These are phyloP conservation scores for Mylabris phalerata DNA, from an alignment of 1,140 invertebrate genomes.

Conservation along the genomic window DNA sequence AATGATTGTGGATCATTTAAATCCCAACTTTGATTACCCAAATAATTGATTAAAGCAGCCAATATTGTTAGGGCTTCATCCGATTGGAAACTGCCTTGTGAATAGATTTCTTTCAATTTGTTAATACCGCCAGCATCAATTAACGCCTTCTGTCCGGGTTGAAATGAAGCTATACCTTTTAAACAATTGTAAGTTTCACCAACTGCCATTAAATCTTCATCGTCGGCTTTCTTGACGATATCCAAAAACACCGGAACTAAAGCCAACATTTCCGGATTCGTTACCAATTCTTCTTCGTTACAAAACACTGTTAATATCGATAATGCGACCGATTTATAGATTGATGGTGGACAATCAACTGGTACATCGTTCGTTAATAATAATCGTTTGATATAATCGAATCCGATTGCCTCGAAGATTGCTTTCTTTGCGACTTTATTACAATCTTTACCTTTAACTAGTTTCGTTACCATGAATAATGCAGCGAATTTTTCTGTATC, in stretches of 20 bases:
- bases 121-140: constrained; percentile 67
- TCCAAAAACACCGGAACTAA: constrained; percentile 75
- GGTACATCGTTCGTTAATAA: constrained; percentile 66
- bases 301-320: constrained; percentile 80
- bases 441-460: constrained; percentile 74
- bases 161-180: constrained; percentile 65
- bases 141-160: constrained; percentile 66
- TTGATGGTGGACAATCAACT: constrained; percentile 73
- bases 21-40: constrained; percentile 67
- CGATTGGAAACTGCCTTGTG: constrained; percentile 77
- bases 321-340: constrained; percentile 84
- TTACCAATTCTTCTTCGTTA: constrained; percentile 66
- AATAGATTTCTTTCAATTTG: constrained; percentile 78
- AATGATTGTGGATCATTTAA: constrained; percentile 64
- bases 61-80: constrained; percentile 77
- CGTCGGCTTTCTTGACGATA: constrained; percentile 72
- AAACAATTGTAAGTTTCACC: constrained; percentile 81
- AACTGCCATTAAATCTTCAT: constrained; percentile 80
- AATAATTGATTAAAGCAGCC: constrained; percentile 60
- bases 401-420: constrained; percentile 83
- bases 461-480: constrained; percentile 82
- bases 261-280: constrained; percentile 71
- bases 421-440: constrained; percentile 61
- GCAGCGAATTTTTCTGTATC: constrained; percentile 89
- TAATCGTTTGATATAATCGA: constrained; percentile 73